Evolutionary conservation across 2,797 vertebrate species (phyloP).

Genomic region (Pogonophryne albipinna): DNA sequence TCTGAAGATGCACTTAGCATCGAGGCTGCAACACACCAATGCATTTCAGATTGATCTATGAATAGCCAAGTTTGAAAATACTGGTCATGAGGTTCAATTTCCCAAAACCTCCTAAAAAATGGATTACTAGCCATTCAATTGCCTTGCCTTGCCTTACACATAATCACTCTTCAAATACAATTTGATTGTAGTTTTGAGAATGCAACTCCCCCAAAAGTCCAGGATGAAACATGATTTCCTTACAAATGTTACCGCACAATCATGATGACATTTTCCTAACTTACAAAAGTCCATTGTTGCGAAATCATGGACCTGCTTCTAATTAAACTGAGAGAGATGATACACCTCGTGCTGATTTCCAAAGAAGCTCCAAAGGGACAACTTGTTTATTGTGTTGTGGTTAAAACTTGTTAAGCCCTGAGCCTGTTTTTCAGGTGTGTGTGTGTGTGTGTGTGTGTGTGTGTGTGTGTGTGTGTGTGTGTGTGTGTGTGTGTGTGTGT

Average conservation of each 20-base stretch:
- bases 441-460: slow-evolving; percentile 10
- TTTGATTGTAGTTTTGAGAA: too few relatives aligned
- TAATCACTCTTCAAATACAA: too few relatives aligned
- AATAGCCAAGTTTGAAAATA: too few relatives aligned
- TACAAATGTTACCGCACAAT: background rate
- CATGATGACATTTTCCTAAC: background rate
- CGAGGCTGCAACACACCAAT: too few relatives aligned
- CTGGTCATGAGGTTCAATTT: too few relatives aligned
- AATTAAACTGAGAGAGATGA: slow-evolving; percentile 15
- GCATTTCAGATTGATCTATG: too few relatives aligned
- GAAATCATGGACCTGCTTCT: slow-evolving; percentile 11
- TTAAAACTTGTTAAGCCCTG: background rate
- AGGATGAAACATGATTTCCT: background rate
- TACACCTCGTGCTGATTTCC: background rate
- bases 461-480: slow-evolving; percentile 16
- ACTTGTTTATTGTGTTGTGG: background rate
- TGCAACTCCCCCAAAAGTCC: too few relatives aligned
- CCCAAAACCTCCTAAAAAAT: too few relatives aligned
- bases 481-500: slow-evolving; percentile 28
- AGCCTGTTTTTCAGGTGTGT: background rate
- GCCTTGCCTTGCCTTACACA: too few relatives aligned
- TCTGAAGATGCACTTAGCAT: too few relatives aligned
- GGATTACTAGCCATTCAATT: too few relatives aligned
- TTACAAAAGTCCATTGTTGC: slow-evolving; percentile 26
- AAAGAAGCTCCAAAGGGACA: background rate